Conservation (phyloP, 37 sponge, comb jelly and placozoan species). For the Hexactinellida sp. region DNA sequence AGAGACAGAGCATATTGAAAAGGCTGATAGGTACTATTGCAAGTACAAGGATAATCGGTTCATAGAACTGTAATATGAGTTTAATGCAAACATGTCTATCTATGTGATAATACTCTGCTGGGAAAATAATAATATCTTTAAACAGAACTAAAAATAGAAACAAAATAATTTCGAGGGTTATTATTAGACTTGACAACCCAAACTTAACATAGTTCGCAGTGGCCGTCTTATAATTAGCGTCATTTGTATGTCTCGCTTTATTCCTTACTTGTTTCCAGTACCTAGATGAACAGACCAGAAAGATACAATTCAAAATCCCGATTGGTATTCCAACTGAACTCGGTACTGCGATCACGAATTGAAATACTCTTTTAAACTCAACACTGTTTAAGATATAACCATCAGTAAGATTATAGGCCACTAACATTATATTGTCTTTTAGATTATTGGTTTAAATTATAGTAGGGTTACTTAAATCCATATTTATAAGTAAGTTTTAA, state of each 20-base stretch:
- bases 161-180: not conserved
- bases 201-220: not conserved
- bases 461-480: too few species aligned
- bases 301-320: not conserved
- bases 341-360: not conserved
- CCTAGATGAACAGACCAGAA: not conserved
- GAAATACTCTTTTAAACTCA: too few species aligned
- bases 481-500: too few species aligned
- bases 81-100: not conserved
- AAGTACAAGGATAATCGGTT: not conserved
- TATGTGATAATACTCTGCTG: not conserved
- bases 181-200: not conserved
- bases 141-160: not conserved
- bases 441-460: too few species aligned
- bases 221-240: not conserved
- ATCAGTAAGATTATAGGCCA: too few species aligned
- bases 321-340: not conserved
- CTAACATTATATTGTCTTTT: too few species aligned
- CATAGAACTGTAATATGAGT: not conserved
- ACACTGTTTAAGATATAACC: too few species aligned
- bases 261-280: not conserved
- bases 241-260: not conserved
- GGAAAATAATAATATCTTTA: not conserved
- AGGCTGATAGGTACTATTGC: not conserved
- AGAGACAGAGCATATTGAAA: not conserved